These are phyloP conservation scores for Pyrrhia umbra DNA, from an alignment of 2,888 invertebrate species.

Conservation along the genomic window DNA sequence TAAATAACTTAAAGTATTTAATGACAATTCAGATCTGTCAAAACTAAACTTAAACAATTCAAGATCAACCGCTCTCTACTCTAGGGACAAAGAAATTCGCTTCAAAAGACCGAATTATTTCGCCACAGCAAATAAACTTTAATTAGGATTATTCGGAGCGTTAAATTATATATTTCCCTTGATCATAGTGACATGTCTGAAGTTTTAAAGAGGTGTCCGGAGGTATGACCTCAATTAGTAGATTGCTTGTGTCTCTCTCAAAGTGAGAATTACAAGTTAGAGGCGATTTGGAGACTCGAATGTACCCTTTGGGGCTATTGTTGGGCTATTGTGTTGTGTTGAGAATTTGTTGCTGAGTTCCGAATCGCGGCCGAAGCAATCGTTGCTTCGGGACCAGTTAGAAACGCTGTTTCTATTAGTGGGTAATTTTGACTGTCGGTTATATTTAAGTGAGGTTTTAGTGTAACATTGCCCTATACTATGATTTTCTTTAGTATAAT, in stretches of 20 bases:
- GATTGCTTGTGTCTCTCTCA: slow-evolving; percentile 1
- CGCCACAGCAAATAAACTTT: slow-evolving; percentile 43
- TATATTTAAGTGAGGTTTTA: not conserved
- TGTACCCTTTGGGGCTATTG: slow-evolving; percentile 21
- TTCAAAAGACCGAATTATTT: slow-evolving; percentile 1
- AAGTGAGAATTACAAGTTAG: slow-evolving; percentile 19
- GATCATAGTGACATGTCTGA: slow-evolving; percentile 35
- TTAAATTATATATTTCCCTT: slow-evolving; percentile 51
- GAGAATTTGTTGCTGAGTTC: slow-evolving; percentile 10
- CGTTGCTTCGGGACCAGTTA: slow-evolving; percentile 6
- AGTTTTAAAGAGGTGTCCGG: slow-evolving; percentile 38
- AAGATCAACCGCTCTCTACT: slow-evolving; percentile 7
- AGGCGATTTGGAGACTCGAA: slow-evolving; percentile 22
- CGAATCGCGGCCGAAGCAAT: slow-evolving; percentile 7
- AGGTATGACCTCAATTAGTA: slow-evolving; percentile 40
- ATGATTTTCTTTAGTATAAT: no score
- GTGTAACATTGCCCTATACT: no score
- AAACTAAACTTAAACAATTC: slow-evolving; percentile 37
- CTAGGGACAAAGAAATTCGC: slow-evolving; percentile 18
- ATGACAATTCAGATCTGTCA: not conserved
- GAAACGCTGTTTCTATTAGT: slow-evolving; percentile 1
- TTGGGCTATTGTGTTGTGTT: slow-evolving; percentile 27
- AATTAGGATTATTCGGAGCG: slow-evolving; percentile 46
- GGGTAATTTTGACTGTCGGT: not conserved
- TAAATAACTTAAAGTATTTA: slow-evolving; percentile 1